Evolutionary conservation across 2,888 invertebrate genomes (phyloP).

Genomic region (Zaprionus lineosus): DNA sequence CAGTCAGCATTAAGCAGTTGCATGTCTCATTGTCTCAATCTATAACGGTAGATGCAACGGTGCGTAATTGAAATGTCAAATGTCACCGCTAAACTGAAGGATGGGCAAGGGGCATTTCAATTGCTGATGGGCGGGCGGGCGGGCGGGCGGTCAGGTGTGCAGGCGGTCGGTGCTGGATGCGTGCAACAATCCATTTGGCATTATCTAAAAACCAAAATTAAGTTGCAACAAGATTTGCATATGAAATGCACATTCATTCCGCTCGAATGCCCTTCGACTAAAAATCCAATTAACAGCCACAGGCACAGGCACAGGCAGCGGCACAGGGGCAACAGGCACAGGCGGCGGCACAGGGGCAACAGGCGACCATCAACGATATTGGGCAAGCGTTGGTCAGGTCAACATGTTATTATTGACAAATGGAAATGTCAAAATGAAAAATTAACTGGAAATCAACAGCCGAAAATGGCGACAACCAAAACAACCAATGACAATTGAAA

Average conservation of each 20-base stretch:
- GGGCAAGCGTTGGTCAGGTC: constrained; percentile 52
- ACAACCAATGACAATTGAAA: constrained; percentile 67
- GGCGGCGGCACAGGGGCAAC: background rate
- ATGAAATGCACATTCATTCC: constrained; percentile 42
- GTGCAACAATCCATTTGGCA: no score
- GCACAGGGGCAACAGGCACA: background rate
- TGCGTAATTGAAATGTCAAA: constrained; percentile 62
- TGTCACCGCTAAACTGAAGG: no score
- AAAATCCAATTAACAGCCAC: constrained; percentile 56
- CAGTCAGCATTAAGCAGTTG: constrained; percentile 20
- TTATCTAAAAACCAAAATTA: constrained; percentile 27
- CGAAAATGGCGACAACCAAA: constrained; percentile 29
- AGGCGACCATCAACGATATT: constrained; percentile 29
- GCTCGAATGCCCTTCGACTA: constrained; percentile 23
- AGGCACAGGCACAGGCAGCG: constrained; percentile 1
- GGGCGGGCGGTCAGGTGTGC: no score
- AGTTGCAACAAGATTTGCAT: constrained; percentile 31
- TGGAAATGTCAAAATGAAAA: constrained; percentile 78
- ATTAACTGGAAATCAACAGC: constrained; percentile 70
- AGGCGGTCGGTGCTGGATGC: no score
- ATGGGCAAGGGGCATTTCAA: no score
- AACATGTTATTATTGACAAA: constrained; percentile 76
- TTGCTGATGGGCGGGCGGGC: constrained; percentile 7
- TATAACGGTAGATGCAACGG: constrained; percentile 58
- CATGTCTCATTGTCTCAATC: constrained; percentile 34